Conservation (phyloP, 2,888 invertebrate genomes). For the Syrphus vitripennis region DNA sequence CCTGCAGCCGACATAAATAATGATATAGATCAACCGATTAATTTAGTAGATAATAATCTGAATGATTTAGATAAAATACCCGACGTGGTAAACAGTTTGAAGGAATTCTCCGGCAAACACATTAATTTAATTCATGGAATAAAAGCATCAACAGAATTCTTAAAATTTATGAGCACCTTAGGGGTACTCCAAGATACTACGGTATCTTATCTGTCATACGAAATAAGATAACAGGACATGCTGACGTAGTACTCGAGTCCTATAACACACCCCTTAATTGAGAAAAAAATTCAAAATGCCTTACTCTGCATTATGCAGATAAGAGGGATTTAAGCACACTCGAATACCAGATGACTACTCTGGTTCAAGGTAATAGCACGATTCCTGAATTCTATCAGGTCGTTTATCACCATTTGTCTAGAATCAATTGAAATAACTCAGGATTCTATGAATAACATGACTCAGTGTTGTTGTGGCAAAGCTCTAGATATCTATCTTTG, state of each 20-base stretch:
- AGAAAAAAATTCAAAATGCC: background rate
- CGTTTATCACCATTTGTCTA: slow-evolving; percentile 20
- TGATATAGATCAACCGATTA: too few species aligned
- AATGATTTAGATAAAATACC: too few species aligned
- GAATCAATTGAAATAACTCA: slow-evolving; percentile 31
- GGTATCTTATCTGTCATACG: slow-evolving; percentile 13
- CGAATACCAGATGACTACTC: slow-evolving; percentile 16
- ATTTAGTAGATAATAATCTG: too few species aligned
- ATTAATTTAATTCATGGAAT: too few species aligned
- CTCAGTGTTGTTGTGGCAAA: too few species aligned
- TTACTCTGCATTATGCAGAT: background rate
- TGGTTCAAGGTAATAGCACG: too few species aligned
- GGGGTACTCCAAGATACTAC: slow-evolving; percentile 26
- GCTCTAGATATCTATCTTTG: background rate
- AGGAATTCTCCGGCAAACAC: too few species aligned
- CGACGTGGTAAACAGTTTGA: too few species aligned
- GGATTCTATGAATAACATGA: too few species aligned
- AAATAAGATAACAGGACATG: slow-evolving; percentile 24
- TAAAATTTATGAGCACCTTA: slow-evolving; percentile 26
- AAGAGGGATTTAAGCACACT: background rate
- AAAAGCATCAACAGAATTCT: slow-evolving; percentile 23
- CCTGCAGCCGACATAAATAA: too few species aligned
- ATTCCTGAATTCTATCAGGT: slow-evolving; percentile 20
- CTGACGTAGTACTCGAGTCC: slow-evolving; percentile 15
- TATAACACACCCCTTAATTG: too few species aligned